phyloP scores from a whole-genome alignment of 2,888 invertebrate species.

The Pristionchus exspectatus region DNA sequence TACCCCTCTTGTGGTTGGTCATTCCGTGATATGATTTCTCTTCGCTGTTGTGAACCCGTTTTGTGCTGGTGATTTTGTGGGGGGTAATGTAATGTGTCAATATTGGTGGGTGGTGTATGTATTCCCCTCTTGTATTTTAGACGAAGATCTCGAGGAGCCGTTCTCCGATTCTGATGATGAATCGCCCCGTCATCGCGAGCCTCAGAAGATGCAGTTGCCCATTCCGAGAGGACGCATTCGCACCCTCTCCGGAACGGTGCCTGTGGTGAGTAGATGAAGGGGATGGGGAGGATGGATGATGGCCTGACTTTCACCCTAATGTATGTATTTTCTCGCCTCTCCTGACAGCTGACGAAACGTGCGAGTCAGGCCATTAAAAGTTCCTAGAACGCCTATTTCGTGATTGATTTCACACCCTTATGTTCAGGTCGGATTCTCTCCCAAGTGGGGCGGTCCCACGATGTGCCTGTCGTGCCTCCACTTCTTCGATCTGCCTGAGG shows the following conservation, averaged over 20 bases:
- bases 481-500: slow-evolving; percentile 78
- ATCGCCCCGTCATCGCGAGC: slow-evolving; percentile 61
- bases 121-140: slow-evolving; percentile 46
- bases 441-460: slow-evolving; percentile 79
- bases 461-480: slow-evolving; percentile 78
- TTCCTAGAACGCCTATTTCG: background rate
- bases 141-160: slow-evolving; percentile 77
- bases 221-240: slow-evolving; percentile 76
- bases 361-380: too few relatives aligned
- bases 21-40: background rate
- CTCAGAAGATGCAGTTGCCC: slow-evolving; percentile 72
- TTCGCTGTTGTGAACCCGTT: background rate
- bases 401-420: too few relatives aligned
- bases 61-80: background rate
- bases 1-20: slow-evolving; percentile 38
- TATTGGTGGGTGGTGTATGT: background rate
- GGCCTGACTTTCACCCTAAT: background rate
- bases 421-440: slow-evolving; percentile 70
- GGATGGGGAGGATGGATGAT: background rate
- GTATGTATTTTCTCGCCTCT: too few relatives aligned
- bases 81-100: background rate
- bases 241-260: slow-evolving; percentile 77
- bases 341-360: background rate
- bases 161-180: slow-evolving; percentile 77
- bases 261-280: slow-evolving; percentile 55